Conservation (phyloP, 2,113 vertebrate species). For the Xyliphius kryptos region DNA sequence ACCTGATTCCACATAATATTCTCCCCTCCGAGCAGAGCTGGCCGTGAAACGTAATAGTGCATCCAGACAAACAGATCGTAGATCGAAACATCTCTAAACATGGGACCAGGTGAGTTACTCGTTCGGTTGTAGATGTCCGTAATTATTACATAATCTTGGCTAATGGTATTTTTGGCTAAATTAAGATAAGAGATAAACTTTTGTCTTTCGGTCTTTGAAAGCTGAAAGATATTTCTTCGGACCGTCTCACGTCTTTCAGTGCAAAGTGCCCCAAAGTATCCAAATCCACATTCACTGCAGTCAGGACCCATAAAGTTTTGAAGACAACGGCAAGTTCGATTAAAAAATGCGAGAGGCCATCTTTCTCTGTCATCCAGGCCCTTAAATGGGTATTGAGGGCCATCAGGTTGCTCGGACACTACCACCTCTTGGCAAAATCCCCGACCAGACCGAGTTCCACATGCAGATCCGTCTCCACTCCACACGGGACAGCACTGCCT, state of each 20-base stretch:
- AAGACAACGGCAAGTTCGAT: constrained; percentile 79
- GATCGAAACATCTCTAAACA: constrained; percentile 77
- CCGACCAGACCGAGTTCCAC: constrained; percentile 76
- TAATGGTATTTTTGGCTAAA: constrained; percentile 78
- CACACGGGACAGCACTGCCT: constrained; percentile 87
- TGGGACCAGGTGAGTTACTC: constrained; percentile 77
- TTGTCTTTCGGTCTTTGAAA: constrained; percentile 71
- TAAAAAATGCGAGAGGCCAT: constrained; percentile 89
- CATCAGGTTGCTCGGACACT: constrained; percentile 71
- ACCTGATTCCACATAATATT: constrained; percentile 76
- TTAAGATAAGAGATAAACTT: constrained; percentile 88
- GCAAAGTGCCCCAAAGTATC: constrained; percentile 74
- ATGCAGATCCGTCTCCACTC: constrained; percentile 77
- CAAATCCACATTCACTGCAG: constrained; percentile 85
- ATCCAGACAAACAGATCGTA: constrained; percentile 96
- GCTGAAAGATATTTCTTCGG: constrained; percentile 75
- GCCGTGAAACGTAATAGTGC: constrained; percentile 89
- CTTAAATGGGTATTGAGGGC: constrained; percentile 82
- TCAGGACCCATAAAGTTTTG: constrained; percentile 83
- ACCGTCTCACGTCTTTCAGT: constrained; percentile 64
- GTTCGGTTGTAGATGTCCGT: constrained; percentile 77
- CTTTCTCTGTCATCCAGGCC: constrained; percentile 86
- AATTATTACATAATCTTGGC: constrained; percentile 76
- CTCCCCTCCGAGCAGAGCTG: constrained; percentile 76
- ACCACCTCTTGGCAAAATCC: constrained; percentile 76